Conservation (phyloP, 2,888 invertebrate species). For the Macaria liturata region DNA sequence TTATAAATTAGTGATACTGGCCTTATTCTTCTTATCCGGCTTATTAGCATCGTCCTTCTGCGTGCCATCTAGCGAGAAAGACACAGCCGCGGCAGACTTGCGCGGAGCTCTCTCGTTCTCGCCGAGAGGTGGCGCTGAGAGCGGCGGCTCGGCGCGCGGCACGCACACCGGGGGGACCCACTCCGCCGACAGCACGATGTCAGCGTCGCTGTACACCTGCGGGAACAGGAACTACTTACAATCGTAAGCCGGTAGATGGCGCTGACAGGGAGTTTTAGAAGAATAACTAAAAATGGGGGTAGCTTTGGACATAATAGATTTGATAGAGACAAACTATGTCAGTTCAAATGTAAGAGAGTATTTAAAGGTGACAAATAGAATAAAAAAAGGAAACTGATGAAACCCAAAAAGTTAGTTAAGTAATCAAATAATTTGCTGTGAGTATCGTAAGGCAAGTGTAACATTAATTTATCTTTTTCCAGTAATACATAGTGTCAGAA, state of each 20-base stretch:
- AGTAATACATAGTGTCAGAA: no score
- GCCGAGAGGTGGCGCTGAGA: conserved; percentile 79
- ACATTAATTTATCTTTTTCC: no score
- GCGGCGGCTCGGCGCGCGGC: conserved; percentile 86
- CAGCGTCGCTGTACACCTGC: conserved; percentile 92
- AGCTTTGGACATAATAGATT: background rate
- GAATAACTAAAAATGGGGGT: conserved; percentile 8
- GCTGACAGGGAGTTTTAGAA: conserved; percentile 1
- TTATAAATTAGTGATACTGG: no score
- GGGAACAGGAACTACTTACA: conserved; percentile 27
- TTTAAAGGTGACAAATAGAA: no score
- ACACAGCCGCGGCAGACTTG: conserved; percentile 71
- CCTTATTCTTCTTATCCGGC: conserved; percentile 90
- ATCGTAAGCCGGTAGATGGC: conserved; percentile 4
- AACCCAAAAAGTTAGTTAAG: no score
- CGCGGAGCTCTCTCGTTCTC: conserved; percentile 73
- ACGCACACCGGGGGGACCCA: conserved; percentile 94
- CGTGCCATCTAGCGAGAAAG: conserved; percentile 74
- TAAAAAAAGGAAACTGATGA: no score
- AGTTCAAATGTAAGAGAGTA: no score
- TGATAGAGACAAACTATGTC: no score
- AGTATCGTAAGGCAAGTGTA: no score
- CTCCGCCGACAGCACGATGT: conserved; percentile 93
- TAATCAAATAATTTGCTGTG: no score
- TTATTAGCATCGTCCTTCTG: conserved; percentile 82